phyloP scores from a whole-genome alignment of 1,140 invertebrate genomes.

The Hycleus cichorii region DNA sequence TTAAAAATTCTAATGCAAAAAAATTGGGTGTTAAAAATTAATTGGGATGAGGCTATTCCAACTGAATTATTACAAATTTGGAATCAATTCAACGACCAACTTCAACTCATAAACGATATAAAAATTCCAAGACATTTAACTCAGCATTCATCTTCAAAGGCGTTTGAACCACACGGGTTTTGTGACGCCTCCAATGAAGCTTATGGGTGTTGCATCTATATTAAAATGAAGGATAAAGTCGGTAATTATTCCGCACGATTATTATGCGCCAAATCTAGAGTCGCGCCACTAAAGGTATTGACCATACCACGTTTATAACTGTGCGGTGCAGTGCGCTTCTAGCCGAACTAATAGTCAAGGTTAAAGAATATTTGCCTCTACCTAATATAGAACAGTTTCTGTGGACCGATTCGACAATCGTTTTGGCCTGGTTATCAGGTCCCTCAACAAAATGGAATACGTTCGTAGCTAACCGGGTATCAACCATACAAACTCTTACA shows the following conservation, averaged over 20 bases:
- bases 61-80: too few species aligned
- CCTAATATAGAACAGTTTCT: not conserved
- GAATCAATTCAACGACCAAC: too few species aligned
- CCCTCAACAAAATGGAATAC: slow-evolving; percentile 31
- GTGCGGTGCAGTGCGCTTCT: slow-evolving; percentile 31
- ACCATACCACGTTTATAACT: slow-evolving; percentile 36
- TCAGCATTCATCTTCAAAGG: too few species aligned
- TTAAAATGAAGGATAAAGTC: too few species aligned
- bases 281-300: slow-evolving; percentile 34
- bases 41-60: too few species aligned
- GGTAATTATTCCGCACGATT: slow-evolving; percentile 2
- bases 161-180: too few species aligned
- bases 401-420: slow-evolving; percentile 25
- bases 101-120: too few species aligned
- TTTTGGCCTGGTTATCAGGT: slow-evolving; percentile 17
- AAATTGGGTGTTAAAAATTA: too few species aligned
- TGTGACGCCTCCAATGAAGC: too few species aligned
- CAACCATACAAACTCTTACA: slow-evolving; percentile 33
- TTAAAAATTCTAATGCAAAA: too few species aligned
- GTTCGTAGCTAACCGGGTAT: slow-evolving; percentile 41
- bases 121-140: too few species aligned
- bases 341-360: not conserved
- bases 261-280: slow-evolving; percentile 34
- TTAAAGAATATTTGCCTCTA: not conserved
- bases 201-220: too few species aligned